Evolutionary conservation across 2,888 invertebrate genomes (phyloP).

Genomic region (Philhelius pedissequus): DNA sequence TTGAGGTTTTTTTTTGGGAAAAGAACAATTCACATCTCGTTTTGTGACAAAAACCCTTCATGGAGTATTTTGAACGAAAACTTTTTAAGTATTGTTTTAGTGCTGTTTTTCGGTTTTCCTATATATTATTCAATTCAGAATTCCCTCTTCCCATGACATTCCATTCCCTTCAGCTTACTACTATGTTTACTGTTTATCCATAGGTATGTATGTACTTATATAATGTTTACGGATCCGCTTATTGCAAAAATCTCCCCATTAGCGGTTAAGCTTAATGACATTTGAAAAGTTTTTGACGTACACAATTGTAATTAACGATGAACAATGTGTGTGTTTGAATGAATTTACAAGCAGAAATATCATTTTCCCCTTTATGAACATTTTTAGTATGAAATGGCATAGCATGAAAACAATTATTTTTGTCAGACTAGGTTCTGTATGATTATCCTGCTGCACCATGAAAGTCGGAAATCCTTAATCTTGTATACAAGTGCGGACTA

Average conservation of each 20-base stretch:
- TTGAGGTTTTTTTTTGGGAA: constrained; percentile 18
- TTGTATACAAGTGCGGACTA: not conserved
- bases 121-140: constrained; percentile 27
- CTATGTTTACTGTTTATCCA: not conserved
- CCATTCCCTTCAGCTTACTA: too few species aligned
- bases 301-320: constrained; percentile 62
- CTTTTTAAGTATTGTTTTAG: constrained; percentile 61
- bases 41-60: constrained; percentile 27
- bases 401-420: not conserved
- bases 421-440: not conserved
- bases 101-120: constrained; percentile 38
- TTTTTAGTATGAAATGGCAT: not conserved
- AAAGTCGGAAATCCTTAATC: not conserved
- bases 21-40: constrained; percentile 30
- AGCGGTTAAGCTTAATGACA: constrained; percentile 64
- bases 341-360: constrained; percentile 52
- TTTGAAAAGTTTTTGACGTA: constrained; percentile 64
- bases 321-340: constrained; percentile 49
- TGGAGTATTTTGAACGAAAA: constrained; percentile 24
- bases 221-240: too few species aligned
- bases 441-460: not conserved
- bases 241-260: constrained; percentile 38
- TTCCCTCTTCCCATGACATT: not conserved
- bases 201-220: not conserved
- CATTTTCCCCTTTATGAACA: not conserved